Conservation (phyloP, 2,888 invertebrate species). For the Syrphus vitripennis region DNA sequence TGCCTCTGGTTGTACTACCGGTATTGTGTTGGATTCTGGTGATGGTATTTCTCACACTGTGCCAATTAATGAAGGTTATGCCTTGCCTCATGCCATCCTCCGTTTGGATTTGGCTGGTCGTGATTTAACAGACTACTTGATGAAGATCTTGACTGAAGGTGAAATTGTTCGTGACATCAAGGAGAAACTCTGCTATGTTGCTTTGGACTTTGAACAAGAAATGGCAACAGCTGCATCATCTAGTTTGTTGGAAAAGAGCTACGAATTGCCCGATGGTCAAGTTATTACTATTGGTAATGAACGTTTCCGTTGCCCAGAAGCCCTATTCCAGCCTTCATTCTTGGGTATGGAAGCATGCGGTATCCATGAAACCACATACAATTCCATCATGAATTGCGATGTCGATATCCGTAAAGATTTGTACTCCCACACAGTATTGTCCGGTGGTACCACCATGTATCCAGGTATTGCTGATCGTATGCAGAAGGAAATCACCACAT, state of each 20-base stretch:
- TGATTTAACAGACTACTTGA: too few relatives aligned
- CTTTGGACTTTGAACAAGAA: conserved; percentile 95
- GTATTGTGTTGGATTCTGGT: too few relatives aligned
- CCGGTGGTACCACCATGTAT: conserved; percentile 97
- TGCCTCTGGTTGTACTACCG: too few relatives aligned
- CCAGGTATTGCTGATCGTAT: conserved; percentile 96
- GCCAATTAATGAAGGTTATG: too few relatives aligned
- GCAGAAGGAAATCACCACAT: conserved; percentile 96
- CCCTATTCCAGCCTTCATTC: conserved; percentile 97
- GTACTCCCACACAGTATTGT: conserved; percentile 97
- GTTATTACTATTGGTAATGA: conserved; percentile 97
- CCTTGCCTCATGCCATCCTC: too few relatives aligned
- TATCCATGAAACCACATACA: conserved; percentile 95
- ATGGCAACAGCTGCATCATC: conserved; percentile 96
- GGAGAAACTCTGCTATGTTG: conserved; percentile 95
- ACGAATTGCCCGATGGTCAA: conserved; percentile 93
- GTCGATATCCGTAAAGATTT: conserved; percentile 98
- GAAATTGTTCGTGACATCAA: conserved; percentile 98
- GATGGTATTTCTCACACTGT: too few relatives aligned
- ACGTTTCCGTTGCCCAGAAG: conserved; percentile 96
- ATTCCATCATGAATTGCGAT: conserved; percentile 99
- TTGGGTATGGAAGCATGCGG: conserved; percentile 93
- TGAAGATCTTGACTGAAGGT: too few relatives aligned
- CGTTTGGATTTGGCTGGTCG: too few relatives aligned
- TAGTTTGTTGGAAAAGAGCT: conserved; percentile 95